Conservation (phyloP, 2,888 invertebrate species). For the Teinopalpus imperialis region DNA sequence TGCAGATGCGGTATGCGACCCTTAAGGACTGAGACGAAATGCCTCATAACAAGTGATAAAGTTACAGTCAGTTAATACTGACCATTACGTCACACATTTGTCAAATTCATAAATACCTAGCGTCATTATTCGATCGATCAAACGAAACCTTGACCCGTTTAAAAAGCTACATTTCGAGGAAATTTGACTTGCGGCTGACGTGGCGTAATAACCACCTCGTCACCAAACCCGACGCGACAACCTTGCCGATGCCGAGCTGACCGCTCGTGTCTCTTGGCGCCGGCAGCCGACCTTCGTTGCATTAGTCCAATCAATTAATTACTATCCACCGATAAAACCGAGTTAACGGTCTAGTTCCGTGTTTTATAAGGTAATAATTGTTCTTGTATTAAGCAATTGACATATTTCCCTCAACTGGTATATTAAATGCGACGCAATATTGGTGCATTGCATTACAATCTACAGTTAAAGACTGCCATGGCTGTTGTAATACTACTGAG, state of each 20-base stretch:
- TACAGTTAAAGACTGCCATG: too few species aligned
- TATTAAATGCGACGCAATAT: too few species aligned
- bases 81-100: too few species aligned
- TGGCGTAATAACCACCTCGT: constrained; percentile 28
- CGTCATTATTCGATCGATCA: constrained; percentile 5
- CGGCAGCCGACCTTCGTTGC: constrained; percentile 10
- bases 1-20: too few species aligned
- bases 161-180: constrained; percentile 27
- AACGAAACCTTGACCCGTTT: constrained; percentile 15
- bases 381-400: constrained; percentile 1
- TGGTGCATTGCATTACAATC: too few species aligned
- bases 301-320: constrained; percentile 16
- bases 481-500: too few species aligned
- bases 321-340: constrained; percentile 3
- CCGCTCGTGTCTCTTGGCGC: constrained; percentile 12
- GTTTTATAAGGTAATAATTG: constrained; percentile 10
- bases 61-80: too few species aligned
- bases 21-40: too few species aligned
- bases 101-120: too few species aligned
- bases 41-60: too few species aligned
- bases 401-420: too few species aligned
- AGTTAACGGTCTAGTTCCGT: neutral
- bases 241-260: constrained; percentile 27
- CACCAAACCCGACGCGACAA: constrained; percentile 26
- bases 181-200: constrained; percentile 9